Evolutionary conservation across 1,140 invertebrate species (phyloP), one percentile per base, ranked within the genome.

Genomic region (Pogonognathellus flavescens): DNA sequence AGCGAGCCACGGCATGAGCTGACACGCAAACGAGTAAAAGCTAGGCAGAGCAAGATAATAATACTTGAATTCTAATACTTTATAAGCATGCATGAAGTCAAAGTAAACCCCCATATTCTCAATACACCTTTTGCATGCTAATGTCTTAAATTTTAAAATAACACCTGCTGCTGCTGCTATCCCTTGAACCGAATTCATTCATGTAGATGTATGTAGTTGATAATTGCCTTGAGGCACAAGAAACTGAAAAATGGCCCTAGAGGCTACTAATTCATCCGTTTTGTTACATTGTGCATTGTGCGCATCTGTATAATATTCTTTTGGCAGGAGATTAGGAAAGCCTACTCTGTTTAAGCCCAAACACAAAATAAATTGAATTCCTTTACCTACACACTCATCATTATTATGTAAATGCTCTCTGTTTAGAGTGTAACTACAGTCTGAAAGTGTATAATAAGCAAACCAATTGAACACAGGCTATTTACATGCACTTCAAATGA

Each of bases 71-170:
- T 16, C 13, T 20, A 62, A 10, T 20, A 62, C n/a, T 62, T 57
- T 57, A 57, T 57, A 14, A 13, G 11, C 11, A 57, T 57, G 53
- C 53, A 57, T 41, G 31, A 41, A 57, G n/a, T 13, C 53, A 57
- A 57, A n/a, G 53, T 57, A 57, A 41, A 41, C 2, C 2, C 31
- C 70, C n/a, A 11, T 18, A 76, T 76, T 76, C 70, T 76, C 49
- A 25, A 76, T 49, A 76, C 70, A 76, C 70, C 31, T 76, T 76
- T 76, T 76, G 70, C 70, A 76, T 76, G 70, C 70, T 76, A 76
- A 76, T 76, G 70, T 50, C 16, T 50, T 50, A 76, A 76, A 76
- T 1, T 76, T 76, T 49, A 76, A 76, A 76, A 76, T 76, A 76
- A 76, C 70, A 76, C 70, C 70, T 76, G 70, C 70, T 76, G 70